phyloP scores from a whole-genome alignment of 2,888 invertebrate species.

The Brenthis hecate region DNA sequence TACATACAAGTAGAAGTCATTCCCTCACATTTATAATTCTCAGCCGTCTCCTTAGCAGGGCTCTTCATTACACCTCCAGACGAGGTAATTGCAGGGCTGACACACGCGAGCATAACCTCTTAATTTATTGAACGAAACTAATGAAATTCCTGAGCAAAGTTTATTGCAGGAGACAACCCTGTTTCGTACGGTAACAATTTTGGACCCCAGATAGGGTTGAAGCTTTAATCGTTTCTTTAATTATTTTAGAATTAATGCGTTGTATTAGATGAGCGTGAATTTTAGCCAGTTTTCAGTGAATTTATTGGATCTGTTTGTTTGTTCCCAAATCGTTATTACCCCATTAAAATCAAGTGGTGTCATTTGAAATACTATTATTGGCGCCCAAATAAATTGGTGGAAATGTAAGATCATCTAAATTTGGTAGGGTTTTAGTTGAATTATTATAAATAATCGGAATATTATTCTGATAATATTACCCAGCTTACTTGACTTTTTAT shows the following conservation, averaged over 20 bases:
- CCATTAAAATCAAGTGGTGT: slow-evolving; percentile 20
- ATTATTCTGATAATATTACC: too few species aligned
- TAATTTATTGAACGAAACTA: slow-evolving; percentile 83
- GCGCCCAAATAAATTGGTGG: not conserved
- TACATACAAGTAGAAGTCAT: slow-evolving; percentile 20
- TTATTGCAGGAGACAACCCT: slow-evolving; percentile 79
- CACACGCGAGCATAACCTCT: slow-evolving; percentile 81
- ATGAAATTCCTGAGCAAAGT: slow-evolving; percentile 80
- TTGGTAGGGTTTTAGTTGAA: not conserved
- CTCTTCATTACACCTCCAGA: slow-evolving; percentile 76
- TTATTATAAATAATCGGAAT: not conserved
- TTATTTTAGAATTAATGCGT: slow-evolving; percentile 74
- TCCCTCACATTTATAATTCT: slow-evolving; percentile 51
- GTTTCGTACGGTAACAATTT: slow-evolving; percentile 73
- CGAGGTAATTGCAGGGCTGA: slow-evolving; percentile 80
- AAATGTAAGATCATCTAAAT: not conserved
- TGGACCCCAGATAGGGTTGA: slow-evolving; percentile 58
- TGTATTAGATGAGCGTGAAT: slow-evolving; percentile 53
- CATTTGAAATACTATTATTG: slow-evolving; percentile 15
- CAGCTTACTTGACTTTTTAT: too few species aligned
- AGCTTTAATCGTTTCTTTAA: slow-evolving; percentile 77
- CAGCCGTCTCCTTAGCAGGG: slow-evolving; percentile 52
- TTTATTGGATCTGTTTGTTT: slow-evolving; percentile 19
- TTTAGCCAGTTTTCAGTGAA: slow-evolving; percentile 39
- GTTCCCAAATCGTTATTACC: slow-evolving; percentile 24